Evolutionary conservation across 2,113 vertebrate species (phyloP), one percentile per base, ranked within the genome.

Genomic region (Hepsetus odoe): DNA sequence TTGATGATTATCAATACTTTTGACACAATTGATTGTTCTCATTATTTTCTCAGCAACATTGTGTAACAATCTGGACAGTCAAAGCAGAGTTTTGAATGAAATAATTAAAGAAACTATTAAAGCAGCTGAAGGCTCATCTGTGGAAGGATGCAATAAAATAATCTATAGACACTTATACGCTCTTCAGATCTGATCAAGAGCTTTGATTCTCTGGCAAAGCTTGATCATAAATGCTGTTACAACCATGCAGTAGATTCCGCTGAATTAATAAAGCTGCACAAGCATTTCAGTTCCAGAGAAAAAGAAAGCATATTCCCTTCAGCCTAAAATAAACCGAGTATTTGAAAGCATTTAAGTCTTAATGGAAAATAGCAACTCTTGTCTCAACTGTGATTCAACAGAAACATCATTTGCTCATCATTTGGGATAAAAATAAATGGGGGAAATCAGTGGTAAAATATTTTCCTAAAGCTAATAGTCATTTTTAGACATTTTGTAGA

Each of bases 181-280:
- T 58, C 53, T 66, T 74, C 38, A n/a, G 40, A 77, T 61, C 28
- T 56, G 44, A 66, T 51, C 32, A 55, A 62, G 35, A 18, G 35
- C 51, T 59, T 32, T 13, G 35, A 22, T 59, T n/a, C 46, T 56
- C 2, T 0, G 30, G 5, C 10, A 11, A 7, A 7, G 33, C 24
- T 30, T 30, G 64, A 77, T 77, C 18, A 42, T 44, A 18, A n/a
- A 67, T 28, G 35, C 49, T 55, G 10, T 72, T 58, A 67, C 51
- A 26, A 4, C 38, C 22, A 44, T 70, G 35, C 49, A 40, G 67
- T 42, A 49, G 56, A 69, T 70, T 38, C 20, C 64, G n/a, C 55
- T 12, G 35, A 75, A 75, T 75, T 75, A 59, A 64, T 55, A 62
- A 2, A 0, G 42, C 73, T 28, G 10, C 51, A 59, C 7, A 61